These are phyloP conservation scores for Pardalotus punctatus DNA, from an alignment of 2,113 vertebrate genomes.

Conservation along the genomic window DNA sequence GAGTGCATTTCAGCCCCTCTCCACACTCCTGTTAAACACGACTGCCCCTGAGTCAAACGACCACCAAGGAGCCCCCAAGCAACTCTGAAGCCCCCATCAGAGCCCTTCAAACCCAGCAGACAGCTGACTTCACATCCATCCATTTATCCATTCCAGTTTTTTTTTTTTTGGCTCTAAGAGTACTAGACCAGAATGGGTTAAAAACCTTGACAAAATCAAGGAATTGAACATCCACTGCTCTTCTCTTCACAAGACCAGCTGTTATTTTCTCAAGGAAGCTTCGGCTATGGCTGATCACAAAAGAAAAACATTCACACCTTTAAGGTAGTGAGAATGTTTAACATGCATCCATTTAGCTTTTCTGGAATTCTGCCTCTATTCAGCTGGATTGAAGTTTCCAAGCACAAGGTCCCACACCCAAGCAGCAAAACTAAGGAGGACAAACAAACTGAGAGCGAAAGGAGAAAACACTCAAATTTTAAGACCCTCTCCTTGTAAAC, in stretches of 20 bases:
- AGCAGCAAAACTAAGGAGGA: not conserved
- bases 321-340: not conserved
- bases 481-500: not conserved
- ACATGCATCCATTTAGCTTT: not conserved
- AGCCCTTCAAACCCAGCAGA: not conserved
- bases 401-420: not conserved
- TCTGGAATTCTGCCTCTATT: not conserved
- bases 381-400: not conserved
- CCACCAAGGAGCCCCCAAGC: not conserved
- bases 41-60: not conserved
- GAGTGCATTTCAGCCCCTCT: not conserved
- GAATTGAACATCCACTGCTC: not conserved
- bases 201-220: not conserved
- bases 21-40: rapidly evolving
- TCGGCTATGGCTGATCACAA: not conserved
- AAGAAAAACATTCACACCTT: not conserved
- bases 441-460: not conserved
- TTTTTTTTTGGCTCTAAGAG: not conserved
- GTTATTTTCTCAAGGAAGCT: not conserved
- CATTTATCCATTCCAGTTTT: not conserved
- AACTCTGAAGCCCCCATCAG: not conserved
- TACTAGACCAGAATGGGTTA: not conserved
- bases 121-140: not conserved
- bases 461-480: not conserved
- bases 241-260: not conserved